These are phyloP conservation scores for Rhipidura dahli DNA, from an alignment of 2,113 vertebrate genomes.

Conservation along the genomic window DNA sequence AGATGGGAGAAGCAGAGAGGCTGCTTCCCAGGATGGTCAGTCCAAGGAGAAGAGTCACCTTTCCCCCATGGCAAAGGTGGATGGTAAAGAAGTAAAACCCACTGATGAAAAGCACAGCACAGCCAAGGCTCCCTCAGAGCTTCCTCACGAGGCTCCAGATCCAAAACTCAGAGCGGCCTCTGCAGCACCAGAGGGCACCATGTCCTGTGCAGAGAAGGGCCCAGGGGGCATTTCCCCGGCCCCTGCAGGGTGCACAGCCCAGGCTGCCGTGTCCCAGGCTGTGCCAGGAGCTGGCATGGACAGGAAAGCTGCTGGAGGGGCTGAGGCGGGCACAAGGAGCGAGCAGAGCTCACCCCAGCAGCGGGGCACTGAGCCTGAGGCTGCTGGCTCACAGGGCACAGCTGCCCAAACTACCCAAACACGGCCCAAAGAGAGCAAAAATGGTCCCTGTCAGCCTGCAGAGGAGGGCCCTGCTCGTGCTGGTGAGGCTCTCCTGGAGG, in stretches of 20 bases:
- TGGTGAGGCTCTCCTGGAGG: neutral
- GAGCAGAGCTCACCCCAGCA: neutral
- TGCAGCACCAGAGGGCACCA: neutral
- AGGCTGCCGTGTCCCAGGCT: neutral
- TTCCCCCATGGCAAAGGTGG: neutral
- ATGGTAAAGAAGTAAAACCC: neutral
- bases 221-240: neutral
- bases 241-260: neutral
- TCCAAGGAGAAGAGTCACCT: neutral
- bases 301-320: neutral
- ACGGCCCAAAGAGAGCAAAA: fast-evolving
- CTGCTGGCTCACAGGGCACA: neutral
- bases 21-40: neutral
- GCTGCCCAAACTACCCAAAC: neutral
- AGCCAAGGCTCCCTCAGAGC: neutral
- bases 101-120: fast-evolving
- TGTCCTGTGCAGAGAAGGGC: neutral
- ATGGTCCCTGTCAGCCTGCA: neutral
- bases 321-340: neutral
- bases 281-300: neutral
- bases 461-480: neutral
- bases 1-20: neutral
- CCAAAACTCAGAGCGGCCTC: neutral
- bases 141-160: neutral
- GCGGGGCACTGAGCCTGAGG: neutral